Evolutionary conservation across 2,113 vertebrate genomes (phyloP).

Genomic region (Actenoides lindsayi): DNA sequence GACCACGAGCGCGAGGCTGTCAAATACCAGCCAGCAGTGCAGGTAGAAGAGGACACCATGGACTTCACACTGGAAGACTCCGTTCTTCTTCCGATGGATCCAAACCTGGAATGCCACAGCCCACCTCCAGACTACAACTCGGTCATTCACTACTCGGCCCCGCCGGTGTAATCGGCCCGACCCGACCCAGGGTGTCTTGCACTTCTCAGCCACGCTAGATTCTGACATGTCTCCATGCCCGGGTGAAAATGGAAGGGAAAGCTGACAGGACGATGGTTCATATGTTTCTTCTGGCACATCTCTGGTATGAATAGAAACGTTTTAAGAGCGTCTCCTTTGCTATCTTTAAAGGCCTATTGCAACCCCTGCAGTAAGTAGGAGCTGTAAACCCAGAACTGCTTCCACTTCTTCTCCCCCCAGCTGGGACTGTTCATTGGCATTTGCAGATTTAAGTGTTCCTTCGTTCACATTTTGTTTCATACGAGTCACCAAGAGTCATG

Average conservation of each 20-base stretch:
- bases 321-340: background rate
- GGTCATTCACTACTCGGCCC: conserved; percentile 88
- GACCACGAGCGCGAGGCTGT: conserved; percentile 79
- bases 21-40: conserved; percentile 72
- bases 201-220: background rate
- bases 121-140: conserved; percentile 92
- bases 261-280: background rate
- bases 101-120: conserved; percentile 89
- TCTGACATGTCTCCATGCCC: background rate
- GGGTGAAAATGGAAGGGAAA: background rate
- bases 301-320: background rate
- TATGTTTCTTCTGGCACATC: background rate
- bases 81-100: conserved; percentile 77
- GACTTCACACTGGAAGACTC: conserved; percentile 86
- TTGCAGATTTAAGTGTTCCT: background rate
- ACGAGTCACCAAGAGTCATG: background rate
- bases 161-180: conserved; percentile 77
- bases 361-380: background rate
- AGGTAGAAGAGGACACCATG: conserved; percentile 74
- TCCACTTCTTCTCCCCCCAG: background rate
- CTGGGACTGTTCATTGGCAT: background rate
- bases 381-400: background rate
- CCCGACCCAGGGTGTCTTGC: background rate
- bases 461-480: background rate
- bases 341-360: background rate